Evolutionary conservation across 2,888 invertebrate genomes (phyloP).

Genomic region (Noctua janthe): DNA sequence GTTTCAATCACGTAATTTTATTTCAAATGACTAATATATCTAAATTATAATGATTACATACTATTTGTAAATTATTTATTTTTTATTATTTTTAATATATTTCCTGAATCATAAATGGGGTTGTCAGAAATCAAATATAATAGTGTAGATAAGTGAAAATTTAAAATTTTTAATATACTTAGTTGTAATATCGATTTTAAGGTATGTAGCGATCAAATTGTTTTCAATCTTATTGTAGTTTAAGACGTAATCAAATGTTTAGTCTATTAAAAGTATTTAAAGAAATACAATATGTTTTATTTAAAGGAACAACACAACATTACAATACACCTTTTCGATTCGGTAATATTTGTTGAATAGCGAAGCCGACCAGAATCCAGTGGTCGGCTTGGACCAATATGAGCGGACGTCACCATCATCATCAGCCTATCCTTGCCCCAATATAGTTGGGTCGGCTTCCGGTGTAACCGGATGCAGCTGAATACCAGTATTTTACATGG

Average conservation of each 20-base stretch:
- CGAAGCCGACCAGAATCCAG: too few relatives aligned
- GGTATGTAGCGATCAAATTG: conserved; percentile 70
- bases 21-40: background rate
- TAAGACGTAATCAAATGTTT: conserved; percentile 80
- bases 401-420: too few relatives aligned
- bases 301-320: too few relatives aligned
- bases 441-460: too few relatives aligned
- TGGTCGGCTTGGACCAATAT: too few relatives aligned
- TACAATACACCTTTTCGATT: too few relatives aligned
- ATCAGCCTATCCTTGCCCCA: too few relatives aligned
- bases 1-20: background rate
- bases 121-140: conserved; percentile 55
- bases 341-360: too few relatives aligned
- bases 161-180: conserved; percentile 48
- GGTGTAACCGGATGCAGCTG: too few relatives aligned
- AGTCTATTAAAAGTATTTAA: conserved; percentile 80
- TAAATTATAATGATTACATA: background rate
- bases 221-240: conserved; percentile 61
- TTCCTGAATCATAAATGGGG: conserved; percentile 57
- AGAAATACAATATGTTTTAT: too few relatives aligned
- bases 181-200: conserved; percentile 49
- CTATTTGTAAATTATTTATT: conserved; percentile 21
- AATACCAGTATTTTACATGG: too few relatives aligned
- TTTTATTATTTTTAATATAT: conserved; percentile 8
- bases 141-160: conserved; percentile 54